phyloP scores from a whole-genome alignment of 2,888 invertebrate species.

The Oligia latruncula region DNA sequence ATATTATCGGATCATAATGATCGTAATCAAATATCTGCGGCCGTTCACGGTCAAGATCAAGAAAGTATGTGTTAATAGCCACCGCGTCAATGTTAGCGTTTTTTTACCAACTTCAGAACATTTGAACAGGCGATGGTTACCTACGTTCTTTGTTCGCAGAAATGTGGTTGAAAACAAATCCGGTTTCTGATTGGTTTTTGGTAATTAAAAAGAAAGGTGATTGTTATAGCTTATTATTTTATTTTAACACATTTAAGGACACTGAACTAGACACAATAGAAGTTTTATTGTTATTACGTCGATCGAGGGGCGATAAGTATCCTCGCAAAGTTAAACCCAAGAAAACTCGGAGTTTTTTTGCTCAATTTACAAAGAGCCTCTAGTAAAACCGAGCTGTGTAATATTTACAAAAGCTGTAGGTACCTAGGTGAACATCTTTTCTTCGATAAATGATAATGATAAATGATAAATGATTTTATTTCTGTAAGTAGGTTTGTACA shows the following conservation, averaged over 20 bases:
- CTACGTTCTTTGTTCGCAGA: slow-evolving; percentile 75
- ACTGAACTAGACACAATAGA: too few species aligned
- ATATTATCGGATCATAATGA: slow-evolving; percentile 27
- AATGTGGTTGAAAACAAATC: slow-evolving; percentile 73
- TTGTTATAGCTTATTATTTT: neutral
- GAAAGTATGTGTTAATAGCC: slow-evolving; percentile 49
- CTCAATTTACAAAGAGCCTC: neutral
- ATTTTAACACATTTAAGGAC: neutral
- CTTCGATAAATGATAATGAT: too few species aligned
- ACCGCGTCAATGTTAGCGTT: slow-evolving; percentile 71
- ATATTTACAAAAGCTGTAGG: neutral
- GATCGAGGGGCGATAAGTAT: too few species aligned
- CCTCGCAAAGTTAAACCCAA: neutral
- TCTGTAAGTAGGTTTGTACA: too few species aligned
- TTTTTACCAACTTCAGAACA: slow-evolving; percentile 56
- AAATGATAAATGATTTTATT: too few species aligned
- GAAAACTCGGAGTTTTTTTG: neutral
- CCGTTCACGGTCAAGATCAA: slow-evolving; percentile 45
- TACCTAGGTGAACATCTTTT: too few species aligned
- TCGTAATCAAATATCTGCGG: slow-evolving; percentile 38
- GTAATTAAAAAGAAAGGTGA: slow-evolving; percentile 47
- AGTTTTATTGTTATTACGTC: too few species aligned
- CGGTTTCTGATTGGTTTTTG: slow-evolving; percentile 62
- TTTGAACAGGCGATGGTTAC: slow-evolving; percentile 44
- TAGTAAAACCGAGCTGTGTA: neutral